Percentiles rank a stretch among this genome's conserved stretches.
Evolutionary conservation across 2,888 invertebrate species (phyloP).

Genomic region (Folsomia manolachei): DNA sequence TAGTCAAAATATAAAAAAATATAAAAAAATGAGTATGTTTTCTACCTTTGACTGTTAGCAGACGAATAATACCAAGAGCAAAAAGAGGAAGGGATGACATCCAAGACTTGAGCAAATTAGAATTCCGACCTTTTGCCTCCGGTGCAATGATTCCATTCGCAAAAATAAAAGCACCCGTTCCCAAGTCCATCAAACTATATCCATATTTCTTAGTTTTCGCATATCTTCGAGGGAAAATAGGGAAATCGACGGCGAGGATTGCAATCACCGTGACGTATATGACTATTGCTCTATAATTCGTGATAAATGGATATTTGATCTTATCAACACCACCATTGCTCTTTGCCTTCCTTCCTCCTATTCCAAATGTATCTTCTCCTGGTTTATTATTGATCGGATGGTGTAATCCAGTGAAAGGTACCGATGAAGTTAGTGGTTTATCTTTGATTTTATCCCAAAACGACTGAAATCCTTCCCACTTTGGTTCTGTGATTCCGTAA

Average conservation of each 20-base stretch:
- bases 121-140: constrained; percentile 56
- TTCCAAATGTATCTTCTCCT: not conserved
- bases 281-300: constrained; percentile 67
- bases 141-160: constrained; percentile 74
- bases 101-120: constrained; percentile 51
- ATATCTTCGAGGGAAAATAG: constrained; percentile 75
- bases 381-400: not conserved
- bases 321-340: not conserved
- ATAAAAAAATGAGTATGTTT: constrained; percentile 4
- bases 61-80: constrained; percentile 63
- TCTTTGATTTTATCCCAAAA: constrained; percentile 36
- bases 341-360: not conserved
- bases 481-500: constrained; percentile 40
- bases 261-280: constrained; percentile 73
- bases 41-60: constrained; percentile 49
- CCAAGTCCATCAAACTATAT: constrained; percentile 89
- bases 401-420: not conserved
- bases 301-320: constrained; percentile 56
- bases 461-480: constrained; percentile 31
- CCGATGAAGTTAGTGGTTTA: constrained; percentile 28
- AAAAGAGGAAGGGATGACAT: constrained; percentile 58
- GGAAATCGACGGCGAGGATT: constrained; percentile 93
- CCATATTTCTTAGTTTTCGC: constrained; percentile 86
- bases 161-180: constrained; percentile 83
- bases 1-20: no score